These are phyloP conservation scores for Echinops telfairi DNA, from an alignment of 2,113 vertebrate species.

Conservation along the genomic window DNA sequence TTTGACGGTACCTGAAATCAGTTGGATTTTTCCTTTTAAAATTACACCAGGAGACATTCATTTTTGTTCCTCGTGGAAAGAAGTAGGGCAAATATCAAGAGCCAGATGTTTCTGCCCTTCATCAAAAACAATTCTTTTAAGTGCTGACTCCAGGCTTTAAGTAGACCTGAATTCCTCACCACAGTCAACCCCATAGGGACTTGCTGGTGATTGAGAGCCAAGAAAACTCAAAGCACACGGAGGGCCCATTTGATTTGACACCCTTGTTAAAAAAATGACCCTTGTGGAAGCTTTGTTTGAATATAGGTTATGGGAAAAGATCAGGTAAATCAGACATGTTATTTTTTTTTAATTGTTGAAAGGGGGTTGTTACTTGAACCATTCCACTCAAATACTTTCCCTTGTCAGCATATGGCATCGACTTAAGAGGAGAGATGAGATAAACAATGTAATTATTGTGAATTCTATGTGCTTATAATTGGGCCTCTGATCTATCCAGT, in stretches of 20 bases:
- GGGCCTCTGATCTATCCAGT: constrained; percentile 59
- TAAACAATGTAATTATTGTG: constrained; percentile 42
- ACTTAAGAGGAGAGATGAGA: constrained; percentile 46
- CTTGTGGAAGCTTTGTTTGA: constrained; percentile 45
- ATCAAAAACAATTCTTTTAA: constrained; percentile 69
- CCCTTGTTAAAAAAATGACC: constrained; percentile 73
- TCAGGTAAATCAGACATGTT: constrained; percentile 28
- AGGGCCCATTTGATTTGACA: constrained; percentile 64
- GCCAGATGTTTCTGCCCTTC: constrained; percentile 53
- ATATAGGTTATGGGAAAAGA: constrained; percentile 53
- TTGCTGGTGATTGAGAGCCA: neutral
- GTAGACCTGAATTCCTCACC: constrained; percentile 58
- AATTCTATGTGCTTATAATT: constrained; percentile 62
- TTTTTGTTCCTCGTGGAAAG: constrained; percentile 71
- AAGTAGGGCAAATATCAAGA: constrained; percentile 80
- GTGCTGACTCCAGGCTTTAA: constrained; percentile 57
- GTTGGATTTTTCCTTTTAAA: neutral
- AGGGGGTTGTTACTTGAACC: constrained; percentile 25
- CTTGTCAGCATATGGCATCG: constrained; percentile 38
- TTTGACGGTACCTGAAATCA: constrained; percentile 77
- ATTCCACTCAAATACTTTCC: constrained; percentile 20
- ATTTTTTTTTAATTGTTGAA: constrained; percentile 30
- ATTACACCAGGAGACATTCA: constrained; percentile 69
- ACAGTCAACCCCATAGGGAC: constrained; percentile 35
- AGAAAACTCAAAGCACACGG: constrained; percentile 58